Conservation (phyloP, 2,113 vertebrate genomes). For the Cebus imitator region DNA sequence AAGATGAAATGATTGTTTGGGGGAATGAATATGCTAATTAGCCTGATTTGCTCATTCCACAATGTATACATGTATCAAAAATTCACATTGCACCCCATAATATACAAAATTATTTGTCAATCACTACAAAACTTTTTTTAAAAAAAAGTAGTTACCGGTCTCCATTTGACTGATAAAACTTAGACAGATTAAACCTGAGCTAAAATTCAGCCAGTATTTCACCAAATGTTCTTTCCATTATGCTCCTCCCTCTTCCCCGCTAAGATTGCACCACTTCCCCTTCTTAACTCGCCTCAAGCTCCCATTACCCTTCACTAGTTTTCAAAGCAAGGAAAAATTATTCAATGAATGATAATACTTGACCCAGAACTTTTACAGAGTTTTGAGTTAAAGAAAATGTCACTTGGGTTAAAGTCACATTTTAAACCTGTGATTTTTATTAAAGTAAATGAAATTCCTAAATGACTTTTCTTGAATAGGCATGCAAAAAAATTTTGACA, state of each 20-base stretch:
- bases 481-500: background rate
- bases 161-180: background rate
- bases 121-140: background rate
- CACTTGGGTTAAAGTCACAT: background rate
- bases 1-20: background rate
- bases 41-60: background rate
- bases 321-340: background rate
- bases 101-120: background rate
- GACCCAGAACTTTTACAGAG: background rate
- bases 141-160: background rate
- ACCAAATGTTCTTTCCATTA: background rate
- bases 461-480: background rate
- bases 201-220: background rate
- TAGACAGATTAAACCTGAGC: background rate
- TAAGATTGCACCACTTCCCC: background rate
- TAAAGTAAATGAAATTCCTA: background rate
- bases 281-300: background rate
- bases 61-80: background rate
- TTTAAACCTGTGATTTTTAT: too few species aligned
- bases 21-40: background rate
- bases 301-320: background rate
- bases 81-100: background rate
- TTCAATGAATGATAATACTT: background rate
- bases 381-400: background rate
- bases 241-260: background rate